Evolutionary conservation across 2,888 invertebrate genomes (phyloP).

Genomic region (Candidula unifasciata): DNA sequence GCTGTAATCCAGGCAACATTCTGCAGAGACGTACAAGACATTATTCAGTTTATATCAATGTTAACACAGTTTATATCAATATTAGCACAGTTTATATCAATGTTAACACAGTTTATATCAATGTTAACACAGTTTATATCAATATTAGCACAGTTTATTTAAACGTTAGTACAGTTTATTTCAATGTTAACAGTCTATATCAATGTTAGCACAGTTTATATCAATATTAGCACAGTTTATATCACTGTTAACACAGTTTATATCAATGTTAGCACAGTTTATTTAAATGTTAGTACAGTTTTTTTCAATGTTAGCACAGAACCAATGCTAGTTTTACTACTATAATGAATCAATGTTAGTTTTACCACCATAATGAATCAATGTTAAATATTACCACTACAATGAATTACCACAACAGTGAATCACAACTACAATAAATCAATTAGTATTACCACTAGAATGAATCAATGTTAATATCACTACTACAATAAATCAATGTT

Average conservation of each 20-base stretch:
- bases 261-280: too few relatives aligned
- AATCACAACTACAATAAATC: too few relatives aligned
- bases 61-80: not conserved
- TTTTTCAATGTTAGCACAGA: conserved; percentile 76
- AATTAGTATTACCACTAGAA: too few relatives aligned
- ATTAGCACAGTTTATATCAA: too few relatives aligned
- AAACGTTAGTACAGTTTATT: conserved; percentile 79
- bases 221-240: not conserved
- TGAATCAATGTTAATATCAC: too few relatives aligned
- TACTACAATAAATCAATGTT: too few relatives aligned
- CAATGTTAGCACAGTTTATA: not conserved
- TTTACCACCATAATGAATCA: conserved; percentile 81
- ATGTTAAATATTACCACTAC: too few relatives aligned
- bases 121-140: too few relatives aligned
- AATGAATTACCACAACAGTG: too few relatives aligned
- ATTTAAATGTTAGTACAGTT: too few relatives aligned
- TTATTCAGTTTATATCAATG: not conserved
- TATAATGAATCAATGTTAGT: conserved; percentile 79
- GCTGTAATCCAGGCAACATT: conserved; percentile 86
- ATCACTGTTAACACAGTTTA: too few relatives aligned
- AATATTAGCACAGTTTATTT: conserved; percentile 78
- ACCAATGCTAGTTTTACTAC: conserved; percentile 79
- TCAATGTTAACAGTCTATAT: conserved; percentile 83
- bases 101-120: too few relatives aligned
- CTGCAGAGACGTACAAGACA: conserved; percentile 67